phyloP scores from a whole-genome alignment of 2,888 invertebrate species.

The Blomia tropicalis region DNA sequence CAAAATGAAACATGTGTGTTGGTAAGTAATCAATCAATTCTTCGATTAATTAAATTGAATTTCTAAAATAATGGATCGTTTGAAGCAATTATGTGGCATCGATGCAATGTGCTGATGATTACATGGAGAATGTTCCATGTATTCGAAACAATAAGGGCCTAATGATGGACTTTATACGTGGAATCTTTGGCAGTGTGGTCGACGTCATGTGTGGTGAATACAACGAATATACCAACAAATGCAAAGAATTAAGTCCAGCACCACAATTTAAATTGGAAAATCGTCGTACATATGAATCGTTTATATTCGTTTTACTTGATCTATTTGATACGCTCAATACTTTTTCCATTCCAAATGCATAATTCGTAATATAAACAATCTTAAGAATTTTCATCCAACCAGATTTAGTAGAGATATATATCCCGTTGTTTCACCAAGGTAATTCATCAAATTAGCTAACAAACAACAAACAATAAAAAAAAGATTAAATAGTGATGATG shows the following conservation, averaged over 20 bases:
- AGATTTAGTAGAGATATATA: too few relatives aligned
- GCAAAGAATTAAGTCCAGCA: background rate
- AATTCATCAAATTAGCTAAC: too few relatives aligned
- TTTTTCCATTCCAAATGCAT: background rate
- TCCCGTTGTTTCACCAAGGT: too few relatives aligned
- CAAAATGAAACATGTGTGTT: constrained; percentile 8
- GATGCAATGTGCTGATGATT: background rate
- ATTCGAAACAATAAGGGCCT: background rate
- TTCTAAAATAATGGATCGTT: background rate
- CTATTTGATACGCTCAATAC: constrained; percentile 4
- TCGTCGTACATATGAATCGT: background rate
- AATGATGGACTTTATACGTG: background rate
- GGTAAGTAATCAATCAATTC: background rate
- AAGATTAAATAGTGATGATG: too few relatives aligned
- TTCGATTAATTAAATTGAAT: background rate
- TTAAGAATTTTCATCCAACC: too few relatives aligned
- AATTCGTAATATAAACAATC: too few relatives aligned
- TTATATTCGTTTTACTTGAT: background rate
- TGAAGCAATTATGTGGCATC: background rate
- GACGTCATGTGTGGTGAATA: constrained; percentile 6
- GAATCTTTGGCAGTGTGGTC: background rate
- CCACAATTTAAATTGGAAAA: background rate
- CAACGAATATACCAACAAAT: background rate
- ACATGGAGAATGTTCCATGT: background rate
- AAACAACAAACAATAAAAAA: too few relatives aligned